Conservation (phyloP, 2,113 vertebrate genomes). For the Lonchura striata region DNA sequence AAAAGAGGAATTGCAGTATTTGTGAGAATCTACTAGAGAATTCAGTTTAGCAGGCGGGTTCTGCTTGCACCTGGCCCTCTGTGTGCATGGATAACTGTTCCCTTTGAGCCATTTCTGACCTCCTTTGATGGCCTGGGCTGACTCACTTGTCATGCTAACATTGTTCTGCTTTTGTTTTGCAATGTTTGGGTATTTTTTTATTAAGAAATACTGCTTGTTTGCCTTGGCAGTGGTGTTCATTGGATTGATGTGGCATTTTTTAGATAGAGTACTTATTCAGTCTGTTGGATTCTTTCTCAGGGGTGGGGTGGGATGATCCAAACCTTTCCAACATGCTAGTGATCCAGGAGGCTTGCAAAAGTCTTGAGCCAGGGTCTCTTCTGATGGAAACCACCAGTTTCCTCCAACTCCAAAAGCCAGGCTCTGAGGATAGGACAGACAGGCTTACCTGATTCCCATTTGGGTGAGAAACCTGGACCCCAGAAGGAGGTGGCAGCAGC, state of each 20-base stretch:
- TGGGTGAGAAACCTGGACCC: neutral
- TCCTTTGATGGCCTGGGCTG: neutral
- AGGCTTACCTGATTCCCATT: neutral
- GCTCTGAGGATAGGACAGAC: neutral
- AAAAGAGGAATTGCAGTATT: neutral
- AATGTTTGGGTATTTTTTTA: constrained; percentile 33
- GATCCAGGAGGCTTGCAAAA: neutral
- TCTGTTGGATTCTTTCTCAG: constrained; percentile 34
- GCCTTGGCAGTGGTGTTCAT: constrained; percentile 31
- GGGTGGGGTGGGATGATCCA: constrained; percentile 6
- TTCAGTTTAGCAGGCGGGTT: neutral
- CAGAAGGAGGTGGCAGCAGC: neutral
- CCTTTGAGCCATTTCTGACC: neutral
- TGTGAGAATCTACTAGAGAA: neutral
- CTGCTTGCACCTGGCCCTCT: neutral
- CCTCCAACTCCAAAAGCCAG: neutral
- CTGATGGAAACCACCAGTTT: neutral
- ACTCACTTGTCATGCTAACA: neutral
- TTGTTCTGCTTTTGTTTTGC: constrained; percentile 16
- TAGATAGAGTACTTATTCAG: constrained; percentile 30
- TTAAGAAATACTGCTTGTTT: constrained; percentile 49
- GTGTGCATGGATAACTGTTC: neutral
- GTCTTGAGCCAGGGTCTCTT: neutral
- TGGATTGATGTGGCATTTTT: neutral
- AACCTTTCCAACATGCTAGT: neutral